phyloP scores from a whole-genome alignment of 2,113 vertebrate species.

The Trichechus manatus region DNA sequence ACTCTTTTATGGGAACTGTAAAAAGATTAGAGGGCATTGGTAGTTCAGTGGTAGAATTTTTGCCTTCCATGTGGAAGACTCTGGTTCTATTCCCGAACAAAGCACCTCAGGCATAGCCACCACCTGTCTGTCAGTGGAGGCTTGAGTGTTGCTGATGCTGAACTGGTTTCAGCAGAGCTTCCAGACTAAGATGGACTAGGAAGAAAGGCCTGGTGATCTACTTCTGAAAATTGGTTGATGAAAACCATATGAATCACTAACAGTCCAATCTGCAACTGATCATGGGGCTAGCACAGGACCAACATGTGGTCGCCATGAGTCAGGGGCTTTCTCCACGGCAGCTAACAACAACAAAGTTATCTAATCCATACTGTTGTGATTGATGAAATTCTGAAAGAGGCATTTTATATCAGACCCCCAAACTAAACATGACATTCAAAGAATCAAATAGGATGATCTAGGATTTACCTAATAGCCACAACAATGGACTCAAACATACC shows the following conservation, averaged over 20 bases:
- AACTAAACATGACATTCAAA: background rate
- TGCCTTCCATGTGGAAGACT: background rate
- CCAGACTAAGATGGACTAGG: background rate
- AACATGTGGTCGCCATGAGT: background rate
- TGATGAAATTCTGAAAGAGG: constrained; percentile 6
- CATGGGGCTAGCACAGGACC: background rate
- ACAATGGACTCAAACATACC: background rate
- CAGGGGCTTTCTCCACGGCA: background rate
- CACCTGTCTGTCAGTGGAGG: no score
- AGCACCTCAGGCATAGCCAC: background rate
- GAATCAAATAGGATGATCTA: background rate
- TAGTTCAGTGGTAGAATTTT: background rate
- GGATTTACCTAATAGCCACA: background rate
- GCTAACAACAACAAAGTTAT: background rate
- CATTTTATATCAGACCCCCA: constrained; percentile 26
- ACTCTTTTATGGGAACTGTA: background rate
- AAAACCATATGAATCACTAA: background rate
- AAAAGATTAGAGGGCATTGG: background rate
- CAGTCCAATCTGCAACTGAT: background rate
- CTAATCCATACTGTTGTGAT: background rate
- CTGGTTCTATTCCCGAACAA: background rate
- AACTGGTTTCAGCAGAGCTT: background rate
- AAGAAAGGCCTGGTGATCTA: background rate
- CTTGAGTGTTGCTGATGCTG: background rate
- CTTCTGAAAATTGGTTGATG: background rate